Percentiles rank a stretch among this genome's conserved stretches.
Conservation (phyloP, 64 coral and sea anemone genomes). For the Cladopsammia gracilis region DNA sequence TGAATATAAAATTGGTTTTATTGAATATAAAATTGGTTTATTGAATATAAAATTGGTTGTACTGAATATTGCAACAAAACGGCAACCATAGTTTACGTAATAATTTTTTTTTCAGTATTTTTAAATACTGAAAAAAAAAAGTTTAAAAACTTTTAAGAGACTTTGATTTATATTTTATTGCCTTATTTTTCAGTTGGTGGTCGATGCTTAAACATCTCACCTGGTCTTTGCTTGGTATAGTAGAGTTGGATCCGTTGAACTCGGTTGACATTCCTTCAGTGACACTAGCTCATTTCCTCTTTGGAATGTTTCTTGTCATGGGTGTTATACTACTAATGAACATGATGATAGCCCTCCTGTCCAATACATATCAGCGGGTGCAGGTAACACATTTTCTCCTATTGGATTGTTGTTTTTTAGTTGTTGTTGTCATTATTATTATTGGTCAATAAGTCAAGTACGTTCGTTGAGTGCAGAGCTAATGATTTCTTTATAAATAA, state of each 20-base stretch:
- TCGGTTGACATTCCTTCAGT: constrained; percentile 2
- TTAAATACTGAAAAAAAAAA: no score
- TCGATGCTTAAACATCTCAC: background rate
- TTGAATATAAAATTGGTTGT: no score
- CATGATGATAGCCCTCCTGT: constrained; percentile 61
- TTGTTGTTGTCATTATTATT: no score
- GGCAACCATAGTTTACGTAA: no score
- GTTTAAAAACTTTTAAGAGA: no score
- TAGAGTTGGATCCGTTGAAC: constrained; percentile 37
- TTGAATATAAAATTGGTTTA: no score
- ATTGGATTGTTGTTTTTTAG: background rate
- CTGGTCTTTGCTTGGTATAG: constrained; percentile 34
- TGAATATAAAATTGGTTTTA: no score
- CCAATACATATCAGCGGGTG: constrained; percentile 37
- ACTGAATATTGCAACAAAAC: no score
- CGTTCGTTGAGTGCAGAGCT: no score
- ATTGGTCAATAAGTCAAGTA: no score
- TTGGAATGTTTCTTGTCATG: constrained; percentile 32
- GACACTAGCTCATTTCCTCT: constrained; percentile 8
- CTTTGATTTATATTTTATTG: background rate
- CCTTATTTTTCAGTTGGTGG: constrained; percentile 13
- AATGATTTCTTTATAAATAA: no score
- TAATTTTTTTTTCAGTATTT: no score
- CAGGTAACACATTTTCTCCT: background rate
- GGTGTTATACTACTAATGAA: constrained; percentile 28